Base-by-base conservation (phyloP, 2,888 invertebrate species). In the Melanostoma scalare region DNA sequence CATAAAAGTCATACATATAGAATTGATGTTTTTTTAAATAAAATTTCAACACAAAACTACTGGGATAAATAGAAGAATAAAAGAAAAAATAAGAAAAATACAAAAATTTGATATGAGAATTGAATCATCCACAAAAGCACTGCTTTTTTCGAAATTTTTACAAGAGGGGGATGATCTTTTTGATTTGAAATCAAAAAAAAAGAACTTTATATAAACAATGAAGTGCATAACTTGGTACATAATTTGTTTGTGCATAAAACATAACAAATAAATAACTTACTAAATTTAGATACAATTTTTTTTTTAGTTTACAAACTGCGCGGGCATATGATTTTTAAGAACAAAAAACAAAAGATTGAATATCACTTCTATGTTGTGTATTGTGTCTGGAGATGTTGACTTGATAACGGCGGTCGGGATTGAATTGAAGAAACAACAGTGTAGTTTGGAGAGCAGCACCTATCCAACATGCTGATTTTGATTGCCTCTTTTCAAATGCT, bases 51-150 rank as follows among this genome's bases (percentile, higher is more conserved):
- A 82, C 78, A 78, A 81, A 73, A 56, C 68, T 63, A 48, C 5
- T 38, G 46, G 10, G 36, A 61, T 61, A 61, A 35, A 46, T 44
- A 33, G 36, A 48, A 50, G 36, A 61, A 31, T 8, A 50, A 69
- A 84, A 79, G 69, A 75, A 84, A 80, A 84, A 77, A 67, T 84
- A 84, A 79, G 74, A 79, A 84, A 84, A 84, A 84, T 75, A 79
- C 79, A 74, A 79, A 53, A 35, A 52, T 58, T 63, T 40, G 60
- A 35, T 56, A 69, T 75, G 60, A 69, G 71, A 75, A 75, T 65
- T 58, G 40, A 40, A 5, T 61, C 30, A 42, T 71, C 20, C 33
- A n/a, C 10, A 75, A 82, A 82, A 81, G 81, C 81, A 40, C 81
- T 81, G 81, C 81, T 81, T 81, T 77, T 40, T 30, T 46, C n/a